Percentiles rank a stretch among this genome's conserved stretches.
Evolutionary conservation across 2,113 vertebrate genomes (phyloP).

Genomic region (Halcyon senegalensis): DNA sequence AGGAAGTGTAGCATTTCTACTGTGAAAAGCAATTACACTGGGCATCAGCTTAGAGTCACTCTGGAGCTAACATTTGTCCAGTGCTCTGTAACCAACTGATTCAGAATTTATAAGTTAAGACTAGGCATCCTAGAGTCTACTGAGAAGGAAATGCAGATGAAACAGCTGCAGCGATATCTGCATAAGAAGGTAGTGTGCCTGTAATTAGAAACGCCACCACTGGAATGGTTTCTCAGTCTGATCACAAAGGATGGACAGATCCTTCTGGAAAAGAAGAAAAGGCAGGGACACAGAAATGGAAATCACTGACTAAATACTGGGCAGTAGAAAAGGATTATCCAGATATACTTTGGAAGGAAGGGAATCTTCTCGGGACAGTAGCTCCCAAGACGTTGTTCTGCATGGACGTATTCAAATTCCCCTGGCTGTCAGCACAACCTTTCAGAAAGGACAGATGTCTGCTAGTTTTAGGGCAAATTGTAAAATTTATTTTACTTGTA

Average conservation of each 20-base stretch:
- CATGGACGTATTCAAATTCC: accelerated
- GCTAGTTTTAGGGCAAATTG: background rate
- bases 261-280: background rate
- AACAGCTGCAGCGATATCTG: background rate
- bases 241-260: background rate
- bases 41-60: background rate
- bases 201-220: background rate
- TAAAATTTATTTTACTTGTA: background rate
- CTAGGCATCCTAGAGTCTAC: background rate
- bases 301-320: background rate
- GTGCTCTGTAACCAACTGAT: background rate
- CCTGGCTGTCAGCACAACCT: background rate
- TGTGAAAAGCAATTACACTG: background rate
- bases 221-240: background rate
- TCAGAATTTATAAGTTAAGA: background rate
- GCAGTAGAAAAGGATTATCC: background rate
- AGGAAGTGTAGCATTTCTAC: background rate
- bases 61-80: background rate
- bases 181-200: background rate
- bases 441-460: background rate
- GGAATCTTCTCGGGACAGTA: background rate
- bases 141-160: background rate
- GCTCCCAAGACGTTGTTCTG: background rate
- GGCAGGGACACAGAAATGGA: accelerated
- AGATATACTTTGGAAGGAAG: background rate